Evolutionary conservation across 2,113 vertebrate species (phyloP), one percentile per base, ranked within the genome.

Genomic region (Tetraodon nigroviridis): DNA sequence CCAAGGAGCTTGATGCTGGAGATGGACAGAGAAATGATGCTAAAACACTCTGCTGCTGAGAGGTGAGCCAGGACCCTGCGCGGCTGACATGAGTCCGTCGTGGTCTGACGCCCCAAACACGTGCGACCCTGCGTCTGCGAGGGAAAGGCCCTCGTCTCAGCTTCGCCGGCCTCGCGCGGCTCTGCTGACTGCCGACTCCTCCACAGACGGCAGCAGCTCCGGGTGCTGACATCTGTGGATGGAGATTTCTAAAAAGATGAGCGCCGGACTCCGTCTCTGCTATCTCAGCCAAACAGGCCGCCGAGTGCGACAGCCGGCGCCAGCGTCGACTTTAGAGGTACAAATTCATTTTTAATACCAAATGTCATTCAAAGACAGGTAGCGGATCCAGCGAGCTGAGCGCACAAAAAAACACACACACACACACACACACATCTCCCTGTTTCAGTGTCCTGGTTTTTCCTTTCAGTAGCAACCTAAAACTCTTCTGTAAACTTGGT

Each of bases 41-140:
- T 37, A 37, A 37, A 37, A 37, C 32, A 37, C 8, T n/a, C 21
- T 17, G 1, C 20, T 2, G 32, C 7, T 15, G 24, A 60, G 54
- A 64, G 50, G 8, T 55, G 61, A 63, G 53, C 50, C 24, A 41
- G 4, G 6, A 18, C 61, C 32, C 8, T 32, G 6, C 5, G 8
- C 29, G 10, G 7, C 10, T 37, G 32, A 37, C 8, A 37, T 2
- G 8, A 8, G 32, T 8, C 32, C 10, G 7, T 37, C 12, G 51
- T 22, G 0, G 61, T 70, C 62, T 61, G 52, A 61, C 58, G 52
- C 57, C 10, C 1, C 49, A 32, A 49, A 42, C 10, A 49, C 67
- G 18, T 51, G 17, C 49, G 16, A 15, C 1, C 6, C 49, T 63
- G 61, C 2, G 12, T 49, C 50, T 27, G 29, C 12, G 11, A 32